These are phyloP conservation scores for Coptotermes formosanus DNA, from an alignment of 1,140 invertebrate species.

Conservation along the genomic window DNA sequence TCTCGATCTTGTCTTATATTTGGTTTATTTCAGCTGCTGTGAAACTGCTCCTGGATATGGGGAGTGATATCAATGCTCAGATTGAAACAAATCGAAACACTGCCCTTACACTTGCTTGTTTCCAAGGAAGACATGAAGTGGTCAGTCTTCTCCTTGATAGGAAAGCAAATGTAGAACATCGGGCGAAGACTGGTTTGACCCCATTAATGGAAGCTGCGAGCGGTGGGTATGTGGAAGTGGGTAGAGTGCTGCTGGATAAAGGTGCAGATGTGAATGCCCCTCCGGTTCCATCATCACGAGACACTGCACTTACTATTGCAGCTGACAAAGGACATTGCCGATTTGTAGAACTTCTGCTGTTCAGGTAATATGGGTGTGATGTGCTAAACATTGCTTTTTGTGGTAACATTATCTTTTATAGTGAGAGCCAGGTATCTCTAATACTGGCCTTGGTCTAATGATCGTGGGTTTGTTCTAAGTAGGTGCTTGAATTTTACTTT, in stretches of 20 bases:
- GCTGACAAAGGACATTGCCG: conserved; percentile 98
- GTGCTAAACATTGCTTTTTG: too few relatives aligned
- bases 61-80: conserved; percentile 99
- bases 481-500: too few relatives aligned
- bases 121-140: conserved; percentile 98
- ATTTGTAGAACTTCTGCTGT: conserved; percentile 86
- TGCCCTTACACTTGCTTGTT: conserved; percentile 96
- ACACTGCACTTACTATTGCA: conserved; percentile 98
- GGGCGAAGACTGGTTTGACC: conserved; percentile 97
- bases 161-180: conserved; percentile 98
- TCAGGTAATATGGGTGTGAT: conserved; percentile 43
- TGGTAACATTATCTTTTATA: too few relatives aligned
- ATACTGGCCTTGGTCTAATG: too few relatives aligned
- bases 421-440: too few relatives aligned
- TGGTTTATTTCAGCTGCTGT: conserved; percentile 63
- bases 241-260: conserved; percentile 90
- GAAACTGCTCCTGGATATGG: conserved; percentile 91
- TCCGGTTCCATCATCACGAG: conserved; percentile 94
- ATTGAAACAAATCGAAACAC: conserved; percentile 99
- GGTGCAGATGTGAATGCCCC: conserved; percentile 98
- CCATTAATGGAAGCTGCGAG: conserved; percentile 99
- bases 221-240: conserved; percentile 96
- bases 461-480: too few relatives aligned
- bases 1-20: neutral
- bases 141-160: conserved; percentile 93